These are phyloP conservation scores for Corythornis cristatus DNA, from an alignment of 2,113 vertebrate genomes.

Conservation along the genomic window DNA sequence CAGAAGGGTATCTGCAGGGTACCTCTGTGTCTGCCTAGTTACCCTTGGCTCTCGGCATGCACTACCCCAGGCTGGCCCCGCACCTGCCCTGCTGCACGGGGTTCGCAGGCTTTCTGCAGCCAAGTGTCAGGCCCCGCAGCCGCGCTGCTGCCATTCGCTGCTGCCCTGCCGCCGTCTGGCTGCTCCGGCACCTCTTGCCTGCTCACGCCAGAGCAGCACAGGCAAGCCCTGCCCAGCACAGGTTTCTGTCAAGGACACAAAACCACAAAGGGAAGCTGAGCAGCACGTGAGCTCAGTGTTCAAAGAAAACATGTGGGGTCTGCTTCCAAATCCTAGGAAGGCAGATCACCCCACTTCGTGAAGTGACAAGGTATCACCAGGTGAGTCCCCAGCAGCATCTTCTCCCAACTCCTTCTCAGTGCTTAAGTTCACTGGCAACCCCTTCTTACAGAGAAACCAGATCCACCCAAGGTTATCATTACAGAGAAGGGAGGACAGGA, in stretches of 20 bases:
- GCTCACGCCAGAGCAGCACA: fast-evolving
- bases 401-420: neutral
- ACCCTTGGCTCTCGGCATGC: slow-evolving; percentile 4
- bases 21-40: slow-evolving; percentile 26
- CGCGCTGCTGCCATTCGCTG: no score
- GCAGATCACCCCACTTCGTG: neutral
- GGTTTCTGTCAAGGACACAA: neutral
- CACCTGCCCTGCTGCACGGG: no score
- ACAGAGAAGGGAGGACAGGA: neutral
- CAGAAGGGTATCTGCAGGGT: slow-evolving; percentile 49
- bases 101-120: no score
- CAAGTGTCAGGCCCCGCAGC: no score
- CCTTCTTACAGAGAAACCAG: neutral
- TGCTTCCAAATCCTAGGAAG: neutral
- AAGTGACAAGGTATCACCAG: neutral
- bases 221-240: fast-evolving
- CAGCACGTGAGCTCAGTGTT: neutral
- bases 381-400: neutral
- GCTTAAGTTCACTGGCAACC: neutral
- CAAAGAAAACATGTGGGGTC: neutral
- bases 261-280: neutral
- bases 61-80: neutral
- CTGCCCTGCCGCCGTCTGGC: no score
- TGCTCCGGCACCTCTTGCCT: neutral
- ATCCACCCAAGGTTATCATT: neutral